phyloP scores from a whole-genome alignment of 2,797 vertebrate species.

The Perdix hodgsoniae region DNA sequence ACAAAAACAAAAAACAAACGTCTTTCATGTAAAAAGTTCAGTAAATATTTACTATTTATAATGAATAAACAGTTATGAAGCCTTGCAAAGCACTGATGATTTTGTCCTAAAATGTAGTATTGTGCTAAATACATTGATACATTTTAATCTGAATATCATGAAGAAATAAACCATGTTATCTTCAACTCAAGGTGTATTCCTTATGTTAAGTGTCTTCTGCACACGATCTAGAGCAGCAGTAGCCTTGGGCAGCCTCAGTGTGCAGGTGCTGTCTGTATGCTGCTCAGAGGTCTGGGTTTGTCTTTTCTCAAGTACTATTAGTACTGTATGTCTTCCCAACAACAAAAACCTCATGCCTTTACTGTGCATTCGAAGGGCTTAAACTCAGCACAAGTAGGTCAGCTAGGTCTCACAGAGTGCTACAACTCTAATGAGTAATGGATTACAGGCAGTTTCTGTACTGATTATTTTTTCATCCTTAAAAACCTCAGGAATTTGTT shows the following conservation, averaged over 20 bases:
- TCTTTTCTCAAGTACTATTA: fast-evolving
- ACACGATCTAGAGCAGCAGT: fast-evolving
- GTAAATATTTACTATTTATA: slow-evolving; percentile 98
- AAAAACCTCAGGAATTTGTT: background rate
- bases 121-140: slow-evolving; percentile 59
- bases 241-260: background rate
- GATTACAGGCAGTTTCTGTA: fast-evolving
- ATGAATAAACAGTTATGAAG: slow-evolving; percentile 90
- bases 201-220: background rate
- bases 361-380: background rate
- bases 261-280: background rate
- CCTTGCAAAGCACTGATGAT: slow-evolving; percentile 75
- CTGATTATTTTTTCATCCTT: background rate
- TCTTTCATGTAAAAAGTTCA: slow-evolving; percentile 92
- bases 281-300: fast-evolving
- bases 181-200: background rate
- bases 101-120: slow-evolving; percentile 73
- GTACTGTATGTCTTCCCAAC: background rate
- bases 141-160: slow-evolving; percentile 68
- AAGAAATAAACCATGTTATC: slow-evolving; percentile 73
- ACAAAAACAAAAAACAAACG: slow-evolving; percentile 64
- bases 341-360: background rate
- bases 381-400: background rate
- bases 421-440: background rate
- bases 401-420: background rate